Percentiles rank a stretch among this genome's conserved stretches.
Evolutionary conservation across 2,113 vertebrate genomes (phyloP).

Genomic region (Cyanistes caeruleus): DNA sequence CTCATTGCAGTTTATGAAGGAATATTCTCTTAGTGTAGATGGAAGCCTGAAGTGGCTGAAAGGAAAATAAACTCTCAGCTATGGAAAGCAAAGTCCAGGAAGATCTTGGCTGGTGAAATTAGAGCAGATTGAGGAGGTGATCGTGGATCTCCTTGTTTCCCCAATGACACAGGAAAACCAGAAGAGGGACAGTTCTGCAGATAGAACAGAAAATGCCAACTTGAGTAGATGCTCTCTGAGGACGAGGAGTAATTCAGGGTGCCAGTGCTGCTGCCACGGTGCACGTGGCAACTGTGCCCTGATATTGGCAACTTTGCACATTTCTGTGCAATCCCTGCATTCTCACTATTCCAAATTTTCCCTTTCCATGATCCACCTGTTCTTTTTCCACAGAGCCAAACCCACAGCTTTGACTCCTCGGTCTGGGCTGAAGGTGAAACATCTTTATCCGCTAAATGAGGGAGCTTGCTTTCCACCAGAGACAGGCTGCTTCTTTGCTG

Average conservation of each 20-base stretch:
- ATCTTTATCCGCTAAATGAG: slow-evolving; percentile 41
- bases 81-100: neutral
- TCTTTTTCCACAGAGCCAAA: neutral
- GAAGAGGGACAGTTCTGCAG: neutral
- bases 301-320: rapidly evolving
- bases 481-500: slow-evolving; percentile 10
- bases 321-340: neutral
- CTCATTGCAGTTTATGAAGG: neutral
- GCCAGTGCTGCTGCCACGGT: neutral
- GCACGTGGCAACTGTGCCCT: neutral
- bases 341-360: rapidly evolving
- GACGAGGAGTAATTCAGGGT: too few relatives aligned
- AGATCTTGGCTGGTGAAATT: neutral
- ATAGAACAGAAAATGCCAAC: neutral
- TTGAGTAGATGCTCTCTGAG: neutral
- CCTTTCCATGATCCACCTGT: neutral
- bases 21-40: neutral
- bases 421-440: slow-evolving; percentile 25
- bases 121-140: neutral
- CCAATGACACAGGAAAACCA: neutral
- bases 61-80: neutral
- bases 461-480: neutral
- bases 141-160: neutral
- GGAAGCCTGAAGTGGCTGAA: neutral
- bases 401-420: neutral